phyloP scores from a whole-genome alignment of 2,888 invertebrate species.

The Phorcus lineatus region DNA sequence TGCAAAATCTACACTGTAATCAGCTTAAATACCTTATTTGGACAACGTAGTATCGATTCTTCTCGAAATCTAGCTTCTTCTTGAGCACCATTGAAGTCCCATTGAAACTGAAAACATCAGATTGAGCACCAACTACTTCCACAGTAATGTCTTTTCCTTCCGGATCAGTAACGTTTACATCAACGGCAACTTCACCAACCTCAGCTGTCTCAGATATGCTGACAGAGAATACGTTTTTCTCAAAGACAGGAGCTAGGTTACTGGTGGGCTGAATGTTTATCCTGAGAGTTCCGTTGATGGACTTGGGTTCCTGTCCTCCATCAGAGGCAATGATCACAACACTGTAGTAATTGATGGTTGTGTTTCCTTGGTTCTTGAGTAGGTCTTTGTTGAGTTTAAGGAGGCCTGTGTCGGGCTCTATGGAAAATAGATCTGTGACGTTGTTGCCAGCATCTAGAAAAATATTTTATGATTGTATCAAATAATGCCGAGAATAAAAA shows the following conservation, averaged over 20 bases:
- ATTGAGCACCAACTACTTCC: not conserved
- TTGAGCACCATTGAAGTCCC: not conserved
- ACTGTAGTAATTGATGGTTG: not conserved
- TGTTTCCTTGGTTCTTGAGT: not conserved
- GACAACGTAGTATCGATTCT: conserved; percentile 43
- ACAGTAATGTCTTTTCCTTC: not conserved
- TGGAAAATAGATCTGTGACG: not conserved
- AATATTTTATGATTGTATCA: too few relatives aligned
- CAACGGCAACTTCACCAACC: not conserved
- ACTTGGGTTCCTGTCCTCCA: not conserved
- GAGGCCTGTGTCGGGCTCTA: not conserved
- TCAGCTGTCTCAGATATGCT: not conserved
- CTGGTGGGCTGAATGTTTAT: not conserved
- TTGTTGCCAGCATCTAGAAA: not conserved
- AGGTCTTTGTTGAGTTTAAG: not conserved
- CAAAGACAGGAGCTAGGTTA: not conserved
- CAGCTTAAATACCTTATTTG: conserved; percentile 36
- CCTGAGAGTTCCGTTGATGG: not conserved
- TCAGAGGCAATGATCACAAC: not conserved
- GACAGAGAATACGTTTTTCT: not conserved
- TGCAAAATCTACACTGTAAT: too few relatives aligned
- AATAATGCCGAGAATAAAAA: too few relatives aligned
- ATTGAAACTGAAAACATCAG: not conserved
- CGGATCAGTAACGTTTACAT: not conserved
- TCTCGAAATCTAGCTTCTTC: conserved; percentile 17